Evolutionary conservation across 2,113 vertebrate genomes (phyloP).

Genomic region (Uropsilus gracilis): DNA sequence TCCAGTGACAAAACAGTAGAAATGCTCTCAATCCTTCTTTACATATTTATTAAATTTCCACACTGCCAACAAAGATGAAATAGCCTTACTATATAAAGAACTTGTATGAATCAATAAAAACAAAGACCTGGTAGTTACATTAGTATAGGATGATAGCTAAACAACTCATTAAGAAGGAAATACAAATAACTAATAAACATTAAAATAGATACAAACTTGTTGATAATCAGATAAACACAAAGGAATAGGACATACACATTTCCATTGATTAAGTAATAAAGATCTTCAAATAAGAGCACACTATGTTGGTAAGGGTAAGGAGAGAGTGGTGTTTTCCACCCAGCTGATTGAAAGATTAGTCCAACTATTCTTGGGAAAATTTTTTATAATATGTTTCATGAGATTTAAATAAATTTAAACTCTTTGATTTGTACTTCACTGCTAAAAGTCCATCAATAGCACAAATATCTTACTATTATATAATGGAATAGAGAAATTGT

Average conservation of each 20-base stretch:
- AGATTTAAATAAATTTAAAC: conserved; percentile 11
- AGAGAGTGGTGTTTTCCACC: neutral
- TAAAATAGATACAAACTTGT: neutral
- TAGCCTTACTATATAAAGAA: neutral
- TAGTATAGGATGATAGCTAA: neutral
- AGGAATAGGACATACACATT: neutral
- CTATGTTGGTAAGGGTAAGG: neutral
- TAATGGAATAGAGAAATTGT: neutral
- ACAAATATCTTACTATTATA: neutral
- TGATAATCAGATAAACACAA: neutral
- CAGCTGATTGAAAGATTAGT: neutral
- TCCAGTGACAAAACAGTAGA: neutral
- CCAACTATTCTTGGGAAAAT: neutral
- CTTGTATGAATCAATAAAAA: neutral
- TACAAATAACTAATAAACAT: neutral
- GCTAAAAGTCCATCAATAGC: neutral
- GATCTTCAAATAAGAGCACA: neutral
- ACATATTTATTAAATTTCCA: neutral
- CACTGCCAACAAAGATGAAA: neutral
- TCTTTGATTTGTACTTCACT: neutral
- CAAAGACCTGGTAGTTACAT: neutral
- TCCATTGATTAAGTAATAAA: neutral
- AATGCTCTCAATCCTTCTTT: neutral
- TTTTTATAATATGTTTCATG: neutral
- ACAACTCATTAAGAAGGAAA: neutral